A percentile compares a stretch with the other conserved stretches of the same genome.
Evolutionary conservation across 2,888 invertebrate genomes (phyloP).

Genomic region (Drosophila hamatofila): DNA sequence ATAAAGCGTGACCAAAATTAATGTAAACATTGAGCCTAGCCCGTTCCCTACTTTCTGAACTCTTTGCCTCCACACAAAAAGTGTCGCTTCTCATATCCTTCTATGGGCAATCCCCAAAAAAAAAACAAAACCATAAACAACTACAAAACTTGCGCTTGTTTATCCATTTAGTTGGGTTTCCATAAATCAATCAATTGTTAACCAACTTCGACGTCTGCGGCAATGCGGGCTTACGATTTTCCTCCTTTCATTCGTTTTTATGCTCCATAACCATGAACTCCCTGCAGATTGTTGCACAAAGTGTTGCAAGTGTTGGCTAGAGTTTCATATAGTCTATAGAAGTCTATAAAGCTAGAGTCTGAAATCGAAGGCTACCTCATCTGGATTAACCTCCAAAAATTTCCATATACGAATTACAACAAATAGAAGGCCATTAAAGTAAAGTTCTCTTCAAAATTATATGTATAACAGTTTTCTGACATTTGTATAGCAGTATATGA

Average conservation of each 20-base stretch:
- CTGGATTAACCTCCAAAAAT: background rate
- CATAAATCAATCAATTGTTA: constrained; percentile 72
- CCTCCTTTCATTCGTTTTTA: background rate
- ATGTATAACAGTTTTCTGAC: background rate
- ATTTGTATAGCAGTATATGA: too few species aligned
- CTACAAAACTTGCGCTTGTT: constrained; percentile 52
- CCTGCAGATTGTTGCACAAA: background rate
- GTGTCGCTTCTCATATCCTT: constrained; percentile 36
- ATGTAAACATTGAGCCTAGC: constrained; percentile 58
- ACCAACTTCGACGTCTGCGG: constrained; percentile 32
- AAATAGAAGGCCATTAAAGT: background rate
- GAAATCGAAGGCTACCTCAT: background rate
- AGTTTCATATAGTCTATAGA: background rate
- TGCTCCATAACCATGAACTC: constrained; percentile 1
- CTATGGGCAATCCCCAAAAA: constrained; percentile 23
- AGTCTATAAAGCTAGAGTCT: background rate
- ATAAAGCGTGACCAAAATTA: constrained; percentile 75
- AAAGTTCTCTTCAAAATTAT: background rate
- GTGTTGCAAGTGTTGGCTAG: background rate
- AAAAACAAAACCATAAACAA: constrained; percentile 40
- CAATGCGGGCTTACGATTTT: constrained; percentile 32
- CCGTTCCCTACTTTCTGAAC: background rate
- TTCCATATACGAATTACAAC: background rate
- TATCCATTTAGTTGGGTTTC: constrained; percentile 50
- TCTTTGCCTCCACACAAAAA: background rate